A percentile compares a stretch with the other conserved stretches of the same genome.
Conservation (phyloP, 2,113 vertebrate genomes). For the Mystacornis crossleyi region DNA sequence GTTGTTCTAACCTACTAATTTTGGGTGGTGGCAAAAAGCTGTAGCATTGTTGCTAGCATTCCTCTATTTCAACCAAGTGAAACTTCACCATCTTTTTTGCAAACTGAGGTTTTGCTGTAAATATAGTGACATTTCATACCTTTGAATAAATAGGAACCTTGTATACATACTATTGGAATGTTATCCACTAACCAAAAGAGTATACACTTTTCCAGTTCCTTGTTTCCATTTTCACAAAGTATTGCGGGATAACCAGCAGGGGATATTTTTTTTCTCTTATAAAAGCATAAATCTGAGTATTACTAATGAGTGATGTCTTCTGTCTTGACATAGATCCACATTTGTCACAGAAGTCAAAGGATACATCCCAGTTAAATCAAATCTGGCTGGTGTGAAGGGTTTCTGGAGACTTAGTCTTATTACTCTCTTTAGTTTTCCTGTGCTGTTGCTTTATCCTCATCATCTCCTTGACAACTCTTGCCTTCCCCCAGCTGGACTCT, state of each 20-base stretch:
- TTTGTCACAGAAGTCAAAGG: neutral
- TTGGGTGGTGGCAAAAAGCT: neutral
- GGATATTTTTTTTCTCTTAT: neutral
- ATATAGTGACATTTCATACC: neutral
- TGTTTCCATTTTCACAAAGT: neutral
- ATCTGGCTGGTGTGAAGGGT: neutral
- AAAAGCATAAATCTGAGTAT: neutral
- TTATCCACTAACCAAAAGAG: neutral
- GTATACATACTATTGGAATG: neutral
- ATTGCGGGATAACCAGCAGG: neutral
- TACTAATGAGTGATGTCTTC: neutral
- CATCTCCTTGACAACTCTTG: neutral
- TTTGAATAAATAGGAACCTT: neutral
- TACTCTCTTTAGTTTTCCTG: neutral
- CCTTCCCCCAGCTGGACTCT: neutral
- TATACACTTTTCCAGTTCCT: neutral
- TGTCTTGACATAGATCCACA: neutral
- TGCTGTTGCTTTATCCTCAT: neutral
- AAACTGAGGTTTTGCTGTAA: neutral
- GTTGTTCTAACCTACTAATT: neutral
- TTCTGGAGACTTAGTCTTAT: neutral
- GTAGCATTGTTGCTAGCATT: neutral
- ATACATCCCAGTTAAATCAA: neutral
- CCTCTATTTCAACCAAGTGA: neutral
- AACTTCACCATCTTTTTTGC: neutral